These are phyloP conservation scores for Alcis repandata DNA, from an alignment of 2,888 invertebrate genomes.

Conservation along the genomic window DNA sequence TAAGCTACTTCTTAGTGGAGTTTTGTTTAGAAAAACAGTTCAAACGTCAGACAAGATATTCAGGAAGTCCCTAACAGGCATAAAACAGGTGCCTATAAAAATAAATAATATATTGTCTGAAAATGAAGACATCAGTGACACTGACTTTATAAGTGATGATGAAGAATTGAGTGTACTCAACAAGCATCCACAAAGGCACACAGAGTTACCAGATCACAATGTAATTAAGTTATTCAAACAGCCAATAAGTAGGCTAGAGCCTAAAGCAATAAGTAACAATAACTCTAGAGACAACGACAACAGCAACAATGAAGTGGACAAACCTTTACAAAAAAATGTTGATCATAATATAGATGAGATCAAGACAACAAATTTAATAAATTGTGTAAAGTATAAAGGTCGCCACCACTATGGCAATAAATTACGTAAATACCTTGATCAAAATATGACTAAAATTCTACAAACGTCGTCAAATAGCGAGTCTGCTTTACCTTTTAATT, in stretches of 20 bases:
- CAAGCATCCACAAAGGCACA: not conserved
- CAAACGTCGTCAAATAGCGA: not conserved
- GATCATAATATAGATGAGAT: not conserved
- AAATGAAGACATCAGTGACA: not conserved
- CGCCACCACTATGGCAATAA: too few relatives aligned
- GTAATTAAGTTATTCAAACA: not conserved
- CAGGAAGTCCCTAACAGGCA: not conserved
- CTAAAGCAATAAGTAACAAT: not conserved
- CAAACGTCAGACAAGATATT: not conserved
- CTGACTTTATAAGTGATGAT: not conserved
- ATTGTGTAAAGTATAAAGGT: not conserved
- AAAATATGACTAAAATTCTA: not conserved
- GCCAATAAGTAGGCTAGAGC: not conserved
- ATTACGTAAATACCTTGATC: not conserved
- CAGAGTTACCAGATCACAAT: not conserved
- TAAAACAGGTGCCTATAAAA: not conserved
- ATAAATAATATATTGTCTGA: not conserved
- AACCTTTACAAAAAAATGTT: not conserved
- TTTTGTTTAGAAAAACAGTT: constrained; percentile 1
- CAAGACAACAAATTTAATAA: not conserved
- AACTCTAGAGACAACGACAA: not conserved
- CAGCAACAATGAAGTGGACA: not conserved
- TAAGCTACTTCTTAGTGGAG: not conserved
- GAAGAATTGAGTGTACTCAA: not conserved
- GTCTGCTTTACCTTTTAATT: too few relatives aligned